Evolutionary conservation across 2,113 vertebrate species (phyloP), one percentile per base, ranked within the genome.

Genomic region (Trogon melanurus): DNA sequence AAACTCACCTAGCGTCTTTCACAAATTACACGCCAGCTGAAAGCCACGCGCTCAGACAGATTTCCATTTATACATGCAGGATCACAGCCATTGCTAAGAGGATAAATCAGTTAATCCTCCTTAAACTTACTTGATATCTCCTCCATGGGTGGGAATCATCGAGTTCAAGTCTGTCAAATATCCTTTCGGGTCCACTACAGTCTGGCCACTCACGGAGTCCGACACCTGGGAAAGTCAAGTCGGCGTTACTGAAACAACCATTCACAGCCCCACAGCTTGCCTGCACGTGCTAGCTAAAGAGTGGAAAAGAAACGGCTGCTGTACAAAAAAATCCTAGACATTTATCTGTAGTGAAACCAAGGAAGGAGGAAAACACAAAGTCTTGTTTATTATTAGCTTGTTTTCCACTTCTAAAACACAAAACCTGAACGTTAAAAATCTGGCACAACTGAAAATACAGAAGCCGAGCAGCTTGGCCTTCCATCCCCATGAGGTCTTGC

Each of bases 161-260:
- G 99, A 99, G 96, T 99, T 99, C 79, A 99, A 97, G 95, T 99
- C 99, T 6, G 99, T 99, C 84, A 99, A 97, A 85, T 99, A 99
- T 91, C 99, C 99, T 95, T 99, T 99, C 0, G 99, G 99, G 89
- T 99, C 99, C 75, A 99, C 99, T 21, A 99, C 99, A 5, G 99
- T 99, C 96, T 99, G 99, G 67, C 99, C 99, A 19, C 99, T 99
- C 89, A 99, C 99, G 0, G 99, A 99, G 94, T 99, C 99, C 1
- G 99, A 99, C 25, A 99, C 99, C 99, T 99, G 88, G 14, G 36
- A 41, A 87, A 76, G 69, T 20, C 67, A 89, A 80, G 19, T 22
- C 65, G 89, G 56, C 13, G 1, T 20, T 71, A 29, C 36, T 92
- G 67, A 95, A 88, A 81, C 1, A 11, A 44, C 8, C 26, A 13